A percentile compares a stretch with the other conserved stretches of the same genome.
Conservation (phyloP, 2,797 vertebrate species). For the Melopsittacus undulatus region DNA sequence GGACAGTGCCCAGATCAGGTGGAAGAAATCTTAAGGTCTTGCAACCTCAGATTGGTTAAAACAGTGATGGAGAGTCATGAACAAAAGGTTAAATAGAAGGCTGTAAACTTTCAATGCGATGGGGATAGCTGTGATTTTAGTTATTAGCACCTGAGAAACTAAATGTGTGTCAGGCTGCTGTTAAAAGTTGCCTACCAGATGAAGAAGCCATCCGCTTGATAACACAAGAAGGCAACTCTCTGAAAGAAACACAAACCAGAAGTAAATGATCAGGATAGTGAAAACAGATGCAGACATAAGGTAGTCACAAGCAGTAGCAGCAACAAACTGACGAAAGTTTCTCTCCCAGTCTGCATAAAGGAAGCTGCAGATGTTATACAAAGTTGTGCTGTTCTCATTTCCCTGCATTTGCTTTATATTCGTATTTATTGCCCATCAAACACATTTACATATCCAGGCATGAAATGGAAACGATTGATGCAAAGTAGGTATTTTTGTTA, state of each 20-base stretch:
- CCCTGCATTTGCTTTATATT: constrained; percentile 42
- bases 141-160: background rate
- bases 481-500: constrained; percentile 46
- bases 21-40: background rate
- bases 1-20: background rate
- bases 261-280: background rate
- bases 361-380: background rate
- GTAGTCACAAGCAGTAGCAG: background rate
- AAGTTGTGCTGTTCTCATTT: constrained; percentile 7
- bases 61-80: background rate
- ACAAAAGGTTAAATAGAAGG: background rate
- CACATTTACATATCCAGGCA: constrained; percentile 39
- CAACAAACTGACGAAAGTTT: background rate
- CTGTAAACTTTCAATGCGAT: rapidly evolving
- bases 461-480: constrained; percentile 62
- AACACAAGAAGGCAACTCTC: background rate
- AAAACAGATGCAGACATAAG: background rate
- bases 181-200: background rate
- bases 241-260: background rate
- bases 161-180: background rate
- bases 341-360: background rate
- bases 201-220: background rate
- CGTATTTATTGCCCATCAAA: constrained; percentile 1
- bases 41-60: background rate
- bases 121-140: background rate